Evolutionary conservation across 2,888 invertebrate genomes (phyloP).

Genomic region (Lottia gigantea): DNA sequence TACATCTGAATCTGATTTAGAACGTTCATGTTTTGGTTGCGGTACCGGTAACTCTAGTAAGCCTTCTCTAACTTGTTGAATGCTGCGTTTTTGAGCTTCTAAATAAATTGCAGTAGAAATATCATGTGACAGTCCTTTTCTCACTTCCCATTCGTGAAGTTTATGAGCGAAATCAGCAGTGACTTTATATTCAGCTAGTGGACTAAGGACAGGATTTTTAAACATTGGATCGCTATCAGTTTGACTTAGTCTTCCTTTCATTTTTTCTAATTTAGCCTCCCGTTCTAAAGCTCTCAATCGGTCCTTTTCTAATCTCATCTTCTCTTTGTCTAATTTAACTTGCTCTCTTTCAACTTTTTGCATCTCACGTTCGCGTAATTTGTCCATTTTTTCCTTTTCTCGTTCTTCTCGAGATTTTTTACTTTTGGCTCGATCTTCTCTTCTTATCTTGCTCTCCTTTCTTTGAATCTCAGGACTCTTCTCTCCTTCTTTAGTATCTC

Average conservation of each 20-base stretch:
- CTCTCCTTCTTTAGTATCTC: slow-evolving; percentile 34
- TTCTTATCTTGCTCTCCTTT: slow-evolving; percentile 35
- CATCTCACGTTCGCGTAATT: slow-evolving; percentile 50
- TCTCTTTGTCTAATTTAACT: slow-evolving; percentile 72
- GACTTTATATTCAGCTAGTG: slow-evolving; percentile 71
- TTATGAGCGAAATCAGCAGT: slow-evolving; percentile 90
- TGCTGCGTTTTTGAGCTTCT: slow-evolving; percentile 44
- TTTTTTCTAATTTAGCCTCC: slow-evolving; percentile 75
- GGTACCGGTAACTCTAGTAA: slow-evolving; percentile 26
- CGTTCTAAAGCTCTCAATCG: slow-evolving; percentile 76
- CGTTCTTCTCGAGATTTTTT: slow-evolving; percentile 46
- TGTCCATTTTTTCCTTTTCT: slow-evolving; percentile 43
- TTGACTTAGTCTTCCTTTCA: slow-evolving; percentile 73
- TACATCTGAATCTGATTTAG: slow-evolving; percentile 11
- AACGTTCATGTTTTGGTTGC: slow-evolving; percentile 33
- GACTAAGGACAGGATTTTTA: slow-evolving; percentile 77
- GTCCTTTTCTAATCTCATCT: slow-evolving; percentile 74
- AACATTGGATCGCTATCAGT: slow-evolving; percentile 76
- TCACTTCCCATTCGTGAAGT: slow-evolving; percentile 84
- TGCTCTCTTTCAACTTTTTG: slow-evolving; percentile 53
- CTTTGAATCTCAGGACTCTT: slow-evolving; percentile 44
- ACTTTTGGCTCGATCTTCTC: slow-evolving; percentile 45
- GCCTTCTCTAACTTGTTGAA: slow-evolving; percentile 26
- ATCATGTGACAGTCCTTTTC: slow-evolving; percentile 43
- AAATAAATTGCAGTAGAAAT: slow-evolving; percentile 46